A percentile compares a stretch with the other conserved stretches of the same genome.
Evolutionary conservation across 2,113 vertebrate genomes (phyloP).

Genomic region (Odontesthes bonariensis): DNA sequence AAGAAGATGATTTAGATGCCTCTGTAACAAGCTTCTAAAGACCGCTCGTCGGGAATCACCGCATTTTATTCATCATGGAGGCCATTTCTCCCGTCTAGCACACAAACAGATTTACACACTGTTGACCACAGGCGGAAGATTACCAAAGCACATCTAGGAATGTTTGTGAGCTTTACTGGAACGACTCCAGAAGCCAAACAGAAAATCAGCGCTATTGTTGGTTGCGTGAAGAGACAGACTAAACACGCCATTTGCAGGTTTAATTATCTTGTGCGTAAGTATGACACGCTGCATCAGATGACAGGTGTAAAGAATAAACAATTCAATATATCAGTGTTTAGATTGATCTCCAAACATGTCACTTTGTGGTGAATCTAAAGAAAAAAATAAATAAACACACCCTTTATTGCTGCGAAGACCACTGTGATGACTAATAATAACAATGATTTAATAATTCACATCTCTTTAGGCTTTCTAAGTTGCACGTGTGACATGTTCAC

Average conservation of each 20-base stretch:
- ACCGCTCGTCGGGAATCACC: slow-evolving; percentile 24
- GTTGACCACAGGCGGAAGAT: slow-evolving; percentile 52
- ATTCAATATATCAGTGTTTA: not conserved
- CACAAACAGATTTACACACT: slow-evolving; percentile 59
- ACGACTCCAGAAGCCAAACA: not conserved
- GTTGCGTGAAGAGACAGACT: not conserved
- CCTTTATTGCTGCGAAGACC: too few species aligned
- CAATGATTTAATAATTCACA: too few species aligned
- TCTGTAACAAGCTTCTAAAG: slow-evolving; percentile 41
- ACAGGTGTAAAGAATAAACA: not conserved
- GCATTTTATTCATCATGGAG: slow-evolving; percentile 50
- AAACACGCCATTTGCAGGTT: not conserved
- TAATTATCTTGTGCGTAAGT: not conserved
- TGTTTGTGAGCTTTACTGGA: slow-evolving; percentile 26
- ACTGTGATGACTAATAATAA: too few species aligned
- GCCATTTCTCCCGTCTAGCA: slow-evolving; percentile 44
- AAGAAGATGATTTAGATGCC: slow-evolving; percentile 36
- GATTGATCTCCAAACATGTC: too few species aligned
- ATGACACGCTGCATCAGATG: too few species aligned
- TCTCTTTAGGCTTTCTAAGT: too few species aligned
- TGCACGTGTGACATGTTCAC: too few species aligned
- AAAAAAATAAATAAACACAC: too few species aligned
- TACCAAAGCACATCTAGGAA: slow-evolving; percentile 39
- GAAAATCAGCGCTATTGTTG: slow-evolving; percentile 25
- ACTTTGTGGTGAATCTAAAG: too few species aligned